phyloP scores from a whole-genome alignment of 2,113 vertebrate genomes.

The Corydoras sp. region DNA sequence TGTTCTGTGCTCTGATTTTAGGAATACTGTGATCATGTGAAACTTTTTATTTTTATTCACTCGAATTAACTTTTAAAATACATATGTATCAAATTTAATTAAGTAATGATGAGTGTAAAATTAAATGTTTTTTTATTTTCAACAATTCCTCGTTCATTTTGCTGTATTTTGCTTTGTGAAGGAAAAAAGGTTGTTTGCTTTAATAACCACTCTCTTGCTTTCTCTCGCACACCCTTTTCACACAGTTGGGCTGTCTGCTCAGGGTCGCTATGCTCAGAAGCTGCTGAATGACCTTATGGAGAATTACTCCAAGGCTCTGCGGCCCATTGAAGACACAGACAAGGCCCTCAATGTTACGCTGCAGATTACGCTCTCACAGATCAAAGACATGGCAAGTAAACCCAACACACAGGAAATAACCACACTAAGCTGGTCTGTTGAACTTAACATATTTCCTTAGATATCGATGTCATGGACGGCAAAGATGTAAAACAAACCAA shows the following conservation, averaged over 20 bases:
- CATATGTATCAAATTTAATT: no score
- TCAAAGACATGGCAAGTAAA: constrained; percentile 92
- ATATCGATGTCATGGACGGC: constrained; percentile 18
- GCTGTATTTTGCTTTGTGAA: not conserved
- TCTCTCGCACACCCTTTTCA: not conserved
- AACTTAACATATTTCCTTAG: not conserved
- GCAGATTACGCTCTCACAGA: constrained; percentile 94
- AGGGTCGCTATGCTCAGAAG: constrained; percentile 90
- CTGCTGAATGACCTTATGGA: constrained; percentile 86
- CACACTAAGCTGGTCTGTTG: constrained; percentile 2
- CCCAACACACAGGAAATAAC: not conserved
- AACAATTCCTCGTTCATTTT: no score
- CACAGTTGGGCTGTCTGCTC: constrained; percentile 76
- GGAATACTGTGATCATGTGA: no score
- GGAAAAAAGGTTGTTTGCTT: not conserved
- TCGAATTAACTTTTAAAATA: no score
- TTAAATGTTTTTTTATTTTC: no score
- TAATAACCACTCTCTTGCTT: not conserved
- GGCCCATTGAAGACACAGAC: constrained; percentile 93
- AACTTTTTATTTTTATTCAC: no score
- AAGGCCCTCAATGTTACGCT: constrained; percentile 88
- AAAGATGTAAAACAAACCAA: not conserved
- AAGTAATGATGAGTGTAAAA: no score
- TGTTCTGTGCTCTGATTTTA: no score
- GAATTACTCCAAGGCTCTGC: constrained; percentile 83